Evolutionary conservation across 2,113 vertebrate species (phyloP), one percentile per base, ranked within the genome.

Genomic region (Gymnogyps californianus): DNA sequence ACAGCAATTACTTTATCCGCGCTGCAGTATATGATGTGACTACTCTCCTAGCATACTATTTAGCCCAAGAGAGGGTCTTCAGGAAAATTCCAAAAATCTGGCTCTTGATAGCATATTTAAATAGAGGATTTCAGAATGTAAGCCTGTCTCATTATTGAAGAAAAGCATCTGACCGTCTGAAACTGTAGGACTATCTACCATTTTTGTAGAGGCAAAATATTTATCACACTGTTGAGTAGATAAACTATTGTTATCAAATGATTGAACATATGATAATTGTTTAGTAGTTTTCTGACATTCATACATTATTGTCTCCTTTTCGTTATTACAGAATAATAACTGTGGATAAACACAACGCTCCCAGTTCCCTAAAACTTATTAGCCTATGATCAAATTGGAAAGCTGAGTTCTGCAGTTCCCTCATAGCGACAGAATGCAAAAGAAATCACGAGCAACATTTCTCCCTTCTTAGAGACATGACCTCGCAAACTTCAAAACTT

Each of bases 361-460:
- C 16, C 7, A 64, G 19, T 32, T 76, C 20, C 71, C 31, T 64
- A 32, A 47, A 55, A 83, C 22, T 75, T 58, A 10, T 11, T 28
- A 72, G 16, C 5, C 10, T 42, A n/a, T 28, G 32, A 70, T 18
- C 24, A 64, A 74, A 82, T 6, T 19, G 22, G 19, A 93, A 81
- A 47, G 32, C 19, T 1, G 3, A 59, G 7, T 88, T 83, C 18
- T 64, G 2, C 42, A 62, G 29, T 26, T 71, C 19, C 12, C 11
- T 75, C 11, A 12, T 6, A 49, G 32, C 0, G 8, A 70, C 8
- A 55, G 19, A 64, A 16, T 1, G 0, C 6, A 71, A 42, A 70
- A 47, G 12, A 59, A 7, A 54, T 22, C 8, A 47, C 3, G 4
- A 81, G 17, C 22, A 93, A 47, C 11, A 40, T 4, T 47, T 57